Evolutionary conservation across 2,888 invertebrate species (phyloP), one percentile per base, ranked within the genome.

Genomic region (Hesperia comma): DNA sequence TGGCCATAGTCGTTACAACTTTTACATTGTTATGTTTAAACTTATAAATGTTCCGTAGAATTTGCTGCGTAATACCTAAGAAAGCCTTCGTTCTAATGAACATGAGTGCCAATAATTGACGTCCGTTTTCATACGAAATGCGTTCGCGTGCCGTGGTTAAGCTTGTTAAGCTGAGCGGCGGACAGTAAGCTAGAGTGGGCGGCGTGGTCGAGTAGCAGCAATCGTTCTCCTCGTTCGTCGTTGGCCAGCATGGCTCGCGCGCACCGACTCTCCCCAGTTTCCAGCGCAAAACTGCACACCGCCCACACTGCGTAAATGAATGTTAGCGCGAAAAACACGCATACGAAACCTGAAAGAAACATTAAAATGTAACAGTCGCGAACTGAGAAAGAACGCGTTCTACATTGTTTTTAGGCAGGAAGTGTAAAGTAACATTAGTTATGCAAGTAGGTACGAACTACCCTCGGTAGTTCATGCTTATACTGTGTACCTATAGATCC

Each of bases 241-340:
- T 77, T 79, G 8, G 75, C 67, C 15, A 79, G 77, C 0, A 72
- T 67, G 0, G 80, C 75, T 43, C 82, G 83, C 0, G 79, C 80
- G 70, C 87, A 84, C 4, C 82, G 75, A 0, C 84, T 83, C 26
- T 81, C 76, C 21, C 85, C 85, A 0, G 86, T 86, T 75, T 90
- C 90, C 12, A 89, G 68, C 0, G 88, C 87, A 77, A 92, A 92
- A 69, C 92, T 92, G 71, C 84, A 87, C 6, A 93, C 93, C 1
- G 91, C 87, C 75, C 87, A 87, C 40, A 93, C 90, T 0, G 90
- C 91, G 82, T 93, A 93, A 46, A 92, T 77, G 75, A 89, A 92
- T 4, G 90, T 86, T 14, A 90, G 68, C 60, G 92, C 82, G 74
- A 92, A 86, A 1, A 92, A 70, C 0, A 84, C 83, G 75, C 90